Base-by-base conservation (phyloP, 2,888 invertebrate genomes). In the Cataglyphis livida region DNA sequence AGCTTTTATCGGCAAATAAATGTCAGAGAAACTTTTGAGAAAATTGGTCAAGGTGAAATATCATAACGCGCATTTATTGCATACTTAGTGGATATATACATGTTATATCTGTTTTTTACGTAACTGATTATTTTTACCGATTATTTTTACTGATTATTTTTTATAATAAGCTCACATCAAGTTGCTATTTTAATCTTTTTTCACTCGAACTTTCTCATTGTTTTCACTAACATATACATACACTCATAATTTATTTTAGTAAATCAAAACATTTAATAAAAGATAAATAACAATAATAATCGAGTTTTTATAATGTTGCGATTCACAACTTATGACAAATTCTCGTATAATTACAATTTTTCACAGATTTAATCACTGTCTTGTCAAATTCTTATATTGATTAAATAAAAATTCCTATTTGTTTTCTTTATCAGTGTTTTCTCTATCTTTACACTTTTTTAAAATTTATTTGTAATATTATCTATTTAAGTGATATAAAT, bases 31-130 rank as follows among this genome's bases (percentile, higher is more conserved):
- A 79, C 59, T 79, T 71, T 79, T 64, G 15, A 35, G 21, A 62
- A 81, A 81, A 75, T 64, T 75, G 73, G 75, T 81, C 81, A 81
- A 75, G 75, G 81, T 51, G 38, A 81, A 48, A 25, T 51, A 62
- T 75, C 32, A 35, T 41, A 64, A 74, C 12, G 5, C 32, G 1
- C 35, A 44, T n/a, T 48, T 70, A 35, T 73, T 57, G 21, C 4
- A 71, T 38, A 15, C 32, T 0, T 68, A 66, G 35, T 15, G 18
- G 48, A 6, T 28, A 38, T n/a, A 28, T 28, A 41, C 3, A 15
- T 35, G 12, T 15, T 4, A 15, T n/a, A 76, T 54, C 12, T 25
- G 21, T 61, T 25, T 59, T 65, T 41, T 65, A 51, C 25, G 25
- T 38, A 38, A 54, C 65, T 48, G 51, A 25, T 5, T 2, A 21